phyloP scores from a whole-genome alignment of 2,113 vertebrate genomes.

The Cebidichthys violaceus region DNA sequence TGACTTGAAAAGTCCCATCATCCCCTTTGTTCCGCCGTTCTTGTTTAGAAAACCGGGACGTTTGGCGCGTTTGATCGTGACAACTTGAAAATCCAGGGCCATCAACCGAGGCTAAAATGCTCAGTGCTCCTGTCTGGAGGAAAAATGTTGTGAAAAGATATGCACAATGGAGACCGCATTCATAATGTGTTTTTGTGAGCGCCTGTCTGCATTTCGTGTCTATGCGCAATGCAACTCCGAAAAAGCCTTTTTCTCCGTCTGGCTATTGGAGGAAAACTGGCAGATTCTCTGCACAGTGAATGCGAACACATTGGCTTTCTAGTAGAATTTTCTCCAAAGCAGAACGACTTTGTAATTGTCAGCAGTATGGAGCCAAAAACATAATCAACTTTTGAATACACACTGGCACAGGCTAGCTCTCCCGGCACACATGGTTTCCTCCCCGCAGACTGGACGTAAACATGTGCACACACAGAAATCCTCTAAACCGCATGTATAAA shows the following conservation, averaged over 20 bases:
- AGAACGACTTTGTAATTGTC: slow-evolving; percentile 69
- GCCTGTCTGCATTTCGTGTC: slow-evolving; percentile 46
- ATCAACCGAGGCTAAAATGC: slow-evolving; percentile 52
- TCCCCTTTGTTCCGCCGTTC: slow-evolving; percentile 41
- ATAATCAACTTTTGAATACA: slow-evolving; percentile 69
- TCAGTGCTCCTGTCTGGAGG: slow-evolving; percentile 40
- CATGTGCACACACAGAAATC: slow-evolving; percentile 14
- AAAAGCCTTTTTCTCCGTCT: slow-evolving; percentile 38
- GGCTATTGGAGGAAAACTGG: slow-evolving; percentile 41
- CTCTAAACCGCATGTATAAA: slow-evolving; percentile 20
- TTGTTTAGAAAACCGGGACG: slow-evolving; percentile 45
- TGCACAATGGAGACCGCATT: slow-evolving; percentile 58
- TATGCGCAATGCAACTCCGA: slow-evolving; percentile 38
- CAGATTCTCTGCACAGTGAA: slow-evolving; percentile 36
- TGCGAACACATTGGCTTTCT: slow-evolving; percentile 46
- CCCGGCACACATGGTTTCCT: slow-evolving; percentile 32
- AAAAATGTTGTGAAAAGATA: slow-evolving; percentile 53
- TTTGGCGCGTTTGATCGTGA: slow-evolving; percentile 55
- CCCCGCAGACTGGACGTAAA: slow-evolving; percentile 21
- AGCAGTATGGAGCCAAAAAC: slow-evolving; percentile 62
- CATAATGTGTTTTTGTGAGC: slow-evolving; percentile 56
- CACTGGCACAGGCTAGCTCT: slow-evolving; percentile 34
- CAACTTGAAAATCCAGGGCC: slow-evolving; percentile 56
- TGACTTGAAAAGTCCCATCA: slow-evolving; percentile 22
- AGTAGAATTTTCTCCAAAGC: slow-evolving; percentile 57